Evolutionary conservation across 2,888 invertebrate species (phyloP), one percentile per base, ranked within the genome.

Genomic region (Euzophera pinguis): DNA sequence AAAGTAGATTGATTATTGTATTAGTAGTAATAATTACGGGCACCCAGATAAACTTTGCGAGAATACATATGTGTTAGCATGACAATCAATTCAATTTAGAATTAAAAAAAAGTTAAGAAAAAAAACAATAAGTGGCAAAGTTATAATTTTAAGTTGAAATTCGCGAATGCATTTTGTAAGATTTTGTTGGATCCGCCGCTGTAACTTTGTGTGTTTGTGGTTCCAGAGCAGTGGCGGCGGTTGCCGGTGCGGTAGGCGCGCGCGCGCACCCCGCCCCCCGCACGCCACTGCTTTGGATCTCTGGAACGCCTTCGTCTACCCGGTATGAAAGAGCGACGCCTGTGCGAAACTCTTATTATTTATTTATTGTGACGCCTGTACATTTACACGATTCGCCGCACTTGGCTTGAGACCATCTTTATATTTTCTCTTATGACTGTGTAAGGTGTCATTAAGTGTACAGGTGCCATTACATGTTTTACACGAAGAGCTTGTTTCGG

Each of bases 271-370:
- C 91, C 92, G 91, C 90, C 92, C 93, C 88, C 93, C 93, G 92
- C 93, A 93, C 93, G 92, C 92, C 92, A 91, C 92, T 92, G 93
- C 92, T 91, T 91, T 91, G 90, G 90, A 91, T 81, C 87, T 89
- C 76, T 92, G 93, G 93, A 92, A 92, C 91, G 92, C 92, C 91
- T 91, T 91, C 89, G 90, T 90, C 78, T 89, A 92, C 84, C 92
- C 92, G 93, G 93, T 93, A 93, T 92, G 93, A 77, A 71, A 73
- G 85, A 83, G 80, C 66, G 83, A 82, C 75, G 81, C 79, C 75
- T 81, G 84, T 75, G 78, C 75, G 81, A 55, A 50, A 50, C 53
- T 53, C 52, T 59, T 54, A 52, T 54, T 54, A 49, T 9, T 53
- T 22, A 22, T 41, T 10, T 41, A 41, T 16, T 22, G 9, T 41